phyloP scores from a whole-genome alignment of 1,140 invertebrate species.

The Zeugodacus cucurbitae region DNA sequence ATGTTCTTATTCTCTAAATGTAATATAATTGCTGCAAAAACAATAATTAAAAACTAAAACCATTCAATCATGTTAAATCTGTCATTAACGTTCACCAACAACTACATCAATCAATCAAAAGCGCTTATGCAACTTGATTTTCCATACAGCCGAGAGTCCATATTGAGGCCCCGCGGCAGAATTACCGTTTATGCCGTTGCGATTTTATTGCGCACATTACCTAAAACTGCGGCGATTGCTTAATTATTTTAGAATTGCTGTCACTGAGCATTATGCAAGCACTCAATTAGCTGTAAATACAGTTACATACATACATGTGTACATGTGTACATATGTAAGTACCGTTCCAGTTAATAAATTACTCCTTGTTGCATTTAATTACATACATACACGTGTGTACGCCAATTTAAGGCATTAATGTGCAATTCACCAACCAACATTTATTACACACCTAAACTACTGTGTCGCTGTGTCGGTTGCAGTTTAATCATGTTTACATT shows the following conservation, averaged over 20 bases:
- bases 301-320: too few species aligned
- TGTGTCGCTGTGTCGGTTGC: too few species aligned
- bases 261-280: conserved; percentile 29
- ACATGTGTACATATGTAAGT: neutral
- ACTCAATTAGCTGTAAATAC: conserved; percentile 22
- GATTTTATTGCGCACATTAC: conserved; percentile 36
- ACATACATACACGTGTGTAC: neutral
- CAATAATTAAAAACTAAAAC: neutral
- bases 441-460: too few species aligned
- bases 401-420: neutral
- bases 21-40: too few species aligned
- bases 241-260: conserved; percentile 37
- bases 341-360: conserved; percentile 36
- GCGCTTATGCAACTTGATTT: conserved; percentile 2
- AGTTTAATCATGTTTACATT: too few species aligned
- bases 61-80: conserved; percentile 3
- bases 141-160: neutral
- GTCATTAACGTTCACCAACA: neutral
- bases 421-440: neutral
- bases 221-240: conserved; percentile 7
- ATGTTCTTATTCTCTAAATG: neutral
- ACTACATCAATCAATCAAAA: neutral
- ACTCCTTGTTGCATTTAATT: conserved; percentile 18
- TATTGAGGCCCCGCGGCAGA: neutral
- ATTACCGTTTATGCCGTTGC: conserved; percentile 20